Base-by-base conservation (phyloP, 2,888 invertebrate genomes). In the Ormia ochracea region DNA sequence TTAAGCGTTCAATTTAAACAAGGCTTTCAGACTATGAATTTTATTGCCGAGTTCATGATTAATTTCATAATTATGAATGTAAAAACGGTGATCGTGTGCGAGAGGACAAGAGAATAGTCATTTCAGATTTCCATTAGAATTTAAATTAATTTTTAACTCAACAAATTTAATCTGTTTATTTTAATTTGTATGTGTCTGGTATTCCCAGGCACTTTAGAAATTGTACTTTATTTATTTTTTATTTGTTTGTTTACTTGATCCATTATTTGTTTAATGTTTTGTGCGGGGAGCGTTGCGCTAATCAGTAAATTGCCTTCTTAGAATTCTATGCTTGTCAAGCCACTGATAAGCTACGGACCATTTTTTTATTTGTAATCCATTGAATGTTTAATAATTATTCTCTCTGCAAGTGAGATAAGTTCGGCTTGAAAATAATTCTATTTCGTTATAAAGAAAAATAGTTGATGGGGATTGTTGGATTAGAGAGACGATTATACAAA, bases 311-410 rank as follows among this genome's bases (percentile, higher is more conserved):
- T 12, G 63, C 5, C 61, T 63, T 23, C 50, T 4, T n/a, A 50
- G 41, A 66, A 59, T 58, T 50, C 23, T 4, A 41, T 14, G 14
- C 33, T 17, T 36, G 23, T 33, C 0, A 31, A 19, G 6, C 43
- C 2, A 33, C 23, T 66, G 66, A 75, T 75, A 75, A 75, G 65
- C 59, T 75, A 43, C 17, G 66, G 59, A 52, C 41, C 58, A n/a
- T n/a, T 50, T 31, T 21, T 41, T 28, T 56, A 14, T 23, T 43
- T 28, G 54, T 17, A 38, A 45, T 63, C 45, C 36, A 52, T 21
- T 43, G 31, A 41, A 61, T 43, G 6, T 9, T 19, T 17, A 1
- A 17, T 26, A 7, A 14, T n/a, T 26, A 26, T 26, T 23, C 1
- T 23, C n/a, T 23, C 14, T 26, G 14, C 10, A 45, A 21, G n/a